Evolutionary conservation across 2,888 invertebrate genomes (phyloP).

Genomic region (Meloe dianella): DNA sequence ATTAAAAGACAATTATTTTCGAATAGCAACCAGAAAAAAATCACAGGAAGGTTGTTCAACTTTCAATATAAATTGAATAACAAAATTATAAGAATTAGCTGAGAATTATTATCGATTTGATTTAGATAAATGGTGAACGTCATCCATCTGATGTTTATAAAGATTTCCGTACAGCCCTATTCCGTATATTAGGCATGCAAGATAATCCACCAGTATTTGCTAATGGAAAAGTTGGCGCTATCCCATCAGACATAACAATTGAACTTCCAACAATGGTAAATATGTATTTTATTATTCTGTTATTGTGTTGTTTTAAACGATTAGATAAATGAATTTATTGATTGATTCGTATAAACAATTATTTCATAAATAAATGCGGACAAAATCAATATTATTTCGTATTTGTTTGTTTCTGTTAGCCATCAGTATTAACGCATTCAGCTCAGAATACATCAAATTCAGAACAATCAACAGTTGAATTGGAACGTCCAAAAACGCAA

Average conservation of each 20-base stretch:
- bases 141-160: constrained; percentile 86
- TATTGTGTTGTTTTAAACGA: too few species aligned
- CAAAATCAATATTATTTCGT: too few species aligned
- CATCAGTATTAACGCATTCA: constrained; percentile 13
- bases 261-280: constrained; percentile 52
- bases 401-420: constrained; percentile 16
- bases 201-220: constrained; percentile 69
- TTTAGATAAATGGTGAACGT: constrained; percentile 86
- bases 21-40: too few species aligned
- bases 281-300: constrained; percentile 10
- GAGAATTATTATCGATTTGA: constrained; percentile 25
- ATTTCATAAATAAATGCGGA: too few species aligned
- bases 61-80: too few species aligned
- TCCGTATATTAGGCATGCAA: constrained; percentile 75
- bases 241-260: constrained; percentile 60
- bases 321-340: neutral
- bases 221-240: constrained; percentile 67
- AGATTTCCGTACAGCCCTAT: constrained; percentile 80
- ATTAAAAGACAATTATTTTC: too few species aligned
- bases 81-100: neutral
- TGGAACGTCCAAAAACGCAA: constrained; percentile 52
- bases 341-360: too few species aligned
- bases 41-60: too few species aligned
- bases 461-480: constrained; percentile 25
- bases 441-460: neutral